Conservation (phyloP, 2,888 invertebrate genomes). For the Adineta ricciae region DNA sequence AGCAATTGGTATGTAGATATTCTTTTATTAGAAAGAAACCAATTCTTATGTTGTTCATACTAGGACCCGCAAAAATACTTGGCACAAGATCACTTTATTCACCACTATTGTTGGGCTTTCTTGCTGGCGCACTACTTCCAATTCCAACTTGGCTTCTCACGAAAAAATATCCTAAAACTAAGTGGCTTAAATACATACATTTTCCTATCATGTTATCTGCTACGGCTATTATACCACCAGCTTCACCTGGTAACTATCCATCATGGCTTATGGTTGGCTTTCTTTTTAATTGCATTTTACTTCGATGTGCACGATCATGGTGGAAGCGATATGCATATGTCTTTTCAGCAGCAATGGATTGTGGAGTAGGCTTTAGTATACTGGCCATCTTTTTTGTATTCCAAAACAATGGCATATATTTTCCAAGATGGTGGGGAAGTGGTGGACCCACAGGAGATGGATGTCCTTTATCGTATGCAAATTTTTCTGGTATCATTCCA, state of each 20-base stretch:
- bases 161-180: not conserved
- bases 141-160: not conserved
- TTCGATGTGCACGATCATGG: not conserved
- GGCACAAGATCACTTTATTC: not conserved
- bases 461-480: not conserved
- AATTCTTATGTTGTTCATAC: too few species aligned
- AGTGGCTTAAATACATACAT: not conserved
- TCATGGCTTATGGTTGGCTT: conserved; percentile 21
- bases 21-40: too few species aligned
- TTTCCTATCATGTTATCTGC: conserved; percentile 1
- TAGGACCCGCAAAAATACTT: conserved; percentile 7
- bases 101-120: not conserved
- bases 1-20: not conserved
- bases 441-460: not conserved
- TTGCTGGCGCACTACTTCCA: not conserved
- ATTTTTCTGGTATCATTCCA: not conserved
- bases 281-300: not conserved
- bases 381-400: not conserved
- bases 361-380: not conserved
- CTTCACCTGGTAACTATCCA: conserved; percentile 1
- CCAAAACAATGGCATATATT: not conserved
- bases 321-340: conserved; percentile 16
- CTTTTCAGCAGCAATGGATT: conserved; percentile 12
- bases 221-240: conserved; percentile 11
- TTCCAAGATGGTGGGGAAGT: conserved; percentile 19